A percentile compares a stretch with the other conserved stretches of the same genome.
Conservation (phyloP, 2,888 invertebrate species). For the Drosophila dives region DNA sequence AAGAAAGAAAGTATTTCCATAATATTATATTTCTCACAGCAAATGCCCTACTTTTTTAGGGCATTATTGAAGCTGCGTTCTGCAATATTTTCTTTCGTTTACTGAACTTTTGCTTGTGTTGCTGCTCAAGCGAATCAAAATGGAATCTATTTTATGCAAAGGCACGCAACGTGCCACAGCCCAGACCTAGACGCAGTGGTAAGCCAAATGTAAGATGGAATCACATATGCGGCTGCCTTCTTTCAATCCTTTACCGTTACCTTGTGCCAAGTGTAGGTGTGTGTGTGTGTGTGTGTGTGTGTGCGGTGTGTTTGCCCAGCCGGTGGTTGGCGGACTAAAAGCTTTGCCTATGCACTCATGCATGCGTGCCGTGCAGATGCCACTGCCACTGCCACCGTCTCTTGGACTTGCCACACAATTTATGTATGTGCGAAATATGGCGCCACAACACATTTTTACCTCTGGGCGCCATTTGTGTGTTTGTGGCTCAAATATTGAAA, state of each 20-base stretch:
- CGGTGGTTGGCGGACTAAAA: conserved; percentile 66
- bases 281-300: conserved; percentile 14
- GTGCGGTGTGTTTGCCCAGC: conserved; percentile 34
- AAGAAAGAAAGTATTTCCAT: conserved; percentile 6
- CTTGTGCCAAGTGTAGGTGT: neutral
- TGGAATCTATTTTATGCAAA: conserved; percentile 78
- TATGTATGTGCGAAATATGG: conserved; percentile 79
- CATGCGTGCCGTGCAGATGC: conserved; percentile 68
- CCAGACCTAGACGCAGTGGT: conserved; percentile 9
- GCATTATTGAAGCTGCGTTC: conserved; percentile 43
- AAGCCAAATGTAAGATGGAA: conserved; percentile 61
- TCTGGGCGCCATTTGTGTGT: conserved; percentile 45
- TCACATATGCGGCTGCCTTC: conserved; percentile 51
- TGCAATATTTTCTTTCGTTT: conserved; percentile 31
- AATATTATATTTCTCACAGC: neutral
- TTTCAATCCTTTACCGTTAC: conserved; percentile 38
- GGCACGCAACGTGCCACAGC: conserved; percentile 59
- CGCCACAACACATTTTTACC: conserved; percentile 59
- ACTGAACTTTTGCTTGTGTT: conserved; percentile 33
- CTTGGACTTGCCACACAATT: conserved; percentile 64
- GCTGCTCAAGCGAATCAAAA: conserved; percentile 67
- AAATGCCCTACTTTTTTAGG: conserved; percentile 7
- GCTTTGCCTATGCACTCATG: conserved; percentile 78
- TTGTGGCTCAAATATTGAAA: conserved; percentile 25
- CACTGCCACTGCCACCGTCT: conserved; percentile 18